Base-by-base conservation (phyloP, 2,113 vertebrate genomes). In the Todiramphus saurophagus region DNA sequence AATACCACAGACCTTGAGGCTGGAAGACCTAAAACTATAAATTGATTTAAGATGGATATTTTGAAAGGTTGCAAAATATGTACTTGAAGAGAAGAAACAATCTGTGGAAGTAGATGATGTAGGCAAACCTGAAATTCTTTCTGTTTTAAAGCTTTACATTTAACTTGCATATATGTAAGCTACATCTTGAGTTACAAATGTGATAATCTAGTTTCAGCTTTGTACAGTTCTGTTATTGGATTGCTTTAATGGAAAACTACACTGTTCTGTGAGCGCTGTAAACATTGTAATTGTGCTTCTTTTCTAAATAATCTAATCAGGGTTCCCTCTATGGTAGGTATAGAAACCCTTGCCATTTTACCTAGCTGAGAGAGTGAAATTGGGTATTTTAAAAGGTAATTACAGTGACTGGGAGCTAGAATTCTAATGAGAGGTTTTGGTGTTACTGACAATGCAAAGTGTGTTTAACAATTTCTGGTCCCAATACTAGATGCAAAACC, bases 1-100 rank as follows among this genome's bases (percentile, higher is more conserved):
- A 73, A 67, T 78, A 63, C 28, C 56, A 68, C 14, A 69, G 17
- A 48, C 2, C 18, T 15, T 0, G 0, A 60, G 28, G 20, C 16
- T 78, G 53, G n/a, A 90, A 68, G 64, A 69, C 51, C 12, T 77
- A 18, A 59, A 90, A 17, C 9, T 73, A 20, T 28, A 31, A 7
- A 44, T 83, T 69, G n/a, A 55, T 33, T 77, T 83, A 41, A 83
- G 12, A 10, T 80, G 27, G 60, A 4, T 74, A 39, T 83, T 89
- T 85, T 85, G 48, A 66, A 69, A 67, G 21, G 5, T 48, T 94
- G 93, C 28, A 66, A 69, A 72, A 43, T 5, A 3, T 35, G 12
- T 48, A 85, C 84, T 69, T 88, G 16, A 67, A 73, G 35, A 66
- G 10, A 72, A 77, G 4, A 59, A 63, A 8, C 79, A 28, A 14